Base-by-base conservation (phyloP, 2,113 vertebrate genomes). In the Sinocyclocheilus grahami region DNA sequence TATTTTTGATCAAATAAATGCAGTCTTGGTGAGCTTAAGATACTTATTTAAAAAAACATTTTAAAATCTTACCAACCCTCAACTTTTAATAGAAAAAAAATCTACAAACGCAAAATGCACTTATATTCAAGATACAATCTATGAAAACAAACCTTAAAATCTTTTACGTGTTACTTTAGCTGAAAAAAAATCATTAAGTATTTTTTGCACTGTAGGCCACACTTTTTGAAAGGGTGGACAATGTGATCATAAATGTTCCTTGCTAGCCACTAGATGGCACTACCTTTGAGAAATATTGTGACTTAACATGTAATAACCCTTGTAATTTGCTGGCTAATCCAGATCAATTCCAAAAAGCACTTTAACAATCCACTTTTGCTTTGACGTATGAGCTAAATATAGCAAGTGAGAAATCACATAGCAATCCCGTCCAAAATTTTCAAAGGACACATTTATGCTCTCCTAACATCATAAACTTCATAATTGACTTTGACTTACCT, bases 401-500 rank as follows among this genome's bases (percentile, higher is more conserved):
- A 30, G 30, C 30, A 30, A 30, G 30, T 30, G 30, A 30, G 30
- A 30, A 30, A 30, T 30, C 30, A 30, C 30, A 30, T 30, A 30
- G 30, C 30, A 30, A 30, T 30, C 30, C 30, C 30, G 30, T 30
- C 30, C 30, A 30, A 30, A 30, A 30, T 30, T 0, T 55, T 79
- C 30, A 79, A 62, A 79, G 18, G 3, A 79, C 51, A 53, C 24
- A 78, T 78, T 55, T 30, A 33, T 20, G 27, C 22, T 78, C 48
- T 53, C 5, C 13, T 12, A 63, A 37, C 10, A 80, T 63, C 14
- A 58, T 53, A 20, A 69, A n/a, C 16, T 16, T 63, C 1, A 39
- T 22, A 7, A 67, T 27, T 78, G 53, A 75, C 96, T 96, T 48
- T 78, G 48, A 76, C 96, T 96, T 88, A 97, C 96, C 95, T 96